Base-by-base conservation (phyloP, 2,888 invertebrate genomes). In the Eledone cirrhosa region DNA sequence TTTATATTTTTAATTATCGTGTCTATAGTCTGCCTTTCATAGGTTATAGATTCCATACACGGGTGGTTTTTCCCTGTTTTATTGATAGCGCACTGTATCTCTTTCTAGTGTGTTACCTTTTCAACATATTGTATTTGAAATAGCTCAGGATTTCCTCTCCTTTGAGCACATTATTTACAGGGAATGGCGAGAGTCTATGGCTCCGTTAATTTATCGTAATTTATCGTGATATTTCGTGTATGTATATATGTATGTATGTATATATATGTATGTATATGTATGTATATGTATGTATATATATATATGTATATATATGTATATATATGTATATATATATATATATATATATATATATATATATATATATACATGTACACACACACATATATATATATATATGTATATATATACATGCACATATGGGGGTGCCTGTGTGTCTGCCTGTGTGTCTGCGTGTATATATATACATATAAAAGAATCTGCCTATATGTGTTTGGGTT, bases 241-340 rank as follows among this genome's bases (percentile, higher is more conserved):
- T 53, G 19, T 14, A 59, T 59, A 16, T 59, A 59, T 59, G 24
- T 59, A 14, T 59, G 59, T 59, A 3, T 59, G 16, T 59, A 3
- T 59, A 59, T 4, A 59, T 59, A 59, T 59, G 14, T 59, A 59
- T 59, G 16, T 59, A 59, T 59, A 59, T 59, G 16, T 59, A n/a
- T 59, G 16, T 59, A 59, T 13, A 13, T 59, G 59, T 13, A 13
- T 13, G 24, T 59, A 13, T 59, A 13, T 13, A 13, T 13, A 13
- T 59, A 13, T 59, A 13, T 59, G 24, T 59, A 59, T 59, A 59
- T 59, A 59, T 59, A 24, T 59, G 11, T 22, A 59, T 59, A 59
- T 59, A 59, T 59, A 59, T 59, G 11, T 59, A 59, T 59, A 59
- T 59, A 59, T 59, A 24, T 24, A 59, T 59, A 59, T 59, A 59